Evolutionary conservation across 2,797 vertebrate species (phyloP).

Genomic region (Pogoniulus pusillus): DNA sequence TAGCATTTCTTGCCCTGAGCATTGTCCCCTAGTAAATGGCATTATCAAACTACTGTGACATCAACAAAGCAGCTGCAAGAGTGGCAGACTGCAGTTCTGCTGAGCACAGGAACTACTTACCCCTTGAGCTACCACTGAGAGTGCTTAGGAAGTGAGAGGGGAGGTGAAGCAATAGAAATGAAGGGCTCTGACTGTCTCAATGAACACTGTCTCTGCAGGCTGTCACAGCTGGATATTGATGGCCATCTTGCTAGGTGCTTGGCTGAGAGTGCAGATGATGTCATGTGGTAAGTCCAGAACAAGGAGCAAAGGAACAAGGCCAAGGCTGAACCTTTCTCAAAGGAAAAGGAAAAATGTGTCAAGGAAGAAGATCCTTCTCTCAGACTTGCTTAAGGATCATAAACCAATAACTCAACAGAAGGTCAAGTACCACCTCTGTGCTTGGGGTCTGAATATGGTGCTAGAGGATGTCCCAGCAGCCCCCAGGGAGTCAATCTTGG

Average conservation of each 20-base stretch:
- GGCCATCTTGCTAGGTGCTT: slow-evolving; percentile 90
- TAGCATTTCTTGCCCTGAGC: neutral
- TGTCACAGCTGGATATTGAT: slow-evolving; percentile 86
- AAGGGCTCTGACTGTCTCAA: neutral
- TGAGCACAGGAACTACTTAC: neutral
- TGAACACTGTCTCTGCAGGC: slow-evolving; percentile 68
- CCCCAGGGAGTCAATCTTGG: neutral
- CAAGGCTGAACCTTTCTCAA: neutral
- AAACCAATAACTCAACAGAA: neutral
- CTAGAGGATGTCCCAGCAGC: neutral
- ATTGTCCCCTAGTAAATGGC: neutral
- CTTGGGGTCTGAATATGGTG: neutral
- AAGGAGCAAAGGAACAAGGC: neutral
- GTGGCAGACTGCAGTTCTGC: too few species aligned
- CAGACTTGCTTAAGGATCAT: neutral
- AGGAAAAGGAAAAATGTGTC: neutral
- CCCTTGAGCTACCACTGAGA: accelerated
- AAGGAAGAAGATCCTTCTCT: neutral
- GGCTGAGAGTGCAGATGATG: slow-evolving; percentile 85
- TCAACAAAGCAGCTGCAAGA: neutral
- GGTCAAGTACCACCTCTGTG: neutral
- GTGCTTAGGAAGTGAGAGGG: neutral
- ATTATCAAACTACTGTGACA: neutral
- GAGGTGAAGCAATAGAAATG: accelerated
- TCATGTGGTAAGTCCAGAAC: slow-evolving; percentile 80